These are phyloP conservation scores for Pedicia rivosa DNA, from an alignment of 2,888 invertebrate species.

Conservation along the genomic window DNA sequence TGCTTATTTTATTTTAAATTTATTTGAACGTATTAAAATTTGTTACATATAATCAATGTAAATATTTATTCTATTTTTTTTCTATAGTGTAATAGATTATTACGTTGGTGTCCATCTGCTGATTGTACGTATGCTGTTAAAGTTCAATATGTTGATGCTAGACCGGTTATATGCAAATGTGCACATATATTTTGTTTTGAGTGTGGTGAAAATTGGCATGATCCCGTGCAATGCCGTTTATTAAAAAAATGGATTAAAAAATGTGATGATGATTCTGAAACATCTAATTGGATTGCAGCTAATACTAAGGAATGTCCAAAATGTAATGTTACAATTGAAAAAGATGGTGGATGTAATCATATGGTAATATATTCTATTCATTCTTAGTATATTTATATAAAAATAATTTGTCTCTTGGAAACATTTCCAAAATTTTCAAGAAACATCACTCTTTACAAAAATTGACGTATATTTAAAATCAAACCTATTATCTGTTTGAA, in stretches of 20 bases:
- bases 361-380: conserved; percentile 42
- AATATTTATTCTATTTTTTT: conserved; percentile 1
- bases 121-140: conserved; percentile 94
- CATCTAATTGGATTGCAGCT: conserved; percentile 98
- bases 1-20: neutral
- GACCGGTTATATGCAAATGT: conserved; percentile 87
- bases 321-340: conserved; percentile 93
- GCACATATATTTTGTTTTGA: conserved; percentile 89
- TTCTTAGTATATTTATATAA: neutral
- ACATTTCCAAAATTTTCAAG: too few species aligned
- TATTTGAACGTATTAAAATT: neutral
- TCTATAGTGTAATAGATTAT: conserved; percentile 67
- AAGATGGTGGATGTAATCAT: conserved; percentile 98
- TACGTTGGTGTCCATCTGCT: conserved; percentile 96
- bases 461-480: too few species aligned
- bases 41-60: neutral
- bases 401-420: too few species aligned
- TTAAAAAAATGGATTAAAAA: conserved; percentile 96
- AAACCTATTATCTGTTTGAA: too few species aligned
- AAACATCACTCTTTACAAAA: too few species aligned
- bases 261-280: conserved; percentile 98
- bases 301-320: conserved; percentile 99
- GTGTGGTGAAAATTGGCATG: conserved; percentile 96
- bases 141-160: conserved; percentile 78
- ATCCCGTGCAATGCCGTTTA: conserved; percentile 89